These are phyloP conservation scores for Bubo blakistoni DNA, from an alignment of 2,113 vertebrate species.

Conservation along the genomic window DNA sequence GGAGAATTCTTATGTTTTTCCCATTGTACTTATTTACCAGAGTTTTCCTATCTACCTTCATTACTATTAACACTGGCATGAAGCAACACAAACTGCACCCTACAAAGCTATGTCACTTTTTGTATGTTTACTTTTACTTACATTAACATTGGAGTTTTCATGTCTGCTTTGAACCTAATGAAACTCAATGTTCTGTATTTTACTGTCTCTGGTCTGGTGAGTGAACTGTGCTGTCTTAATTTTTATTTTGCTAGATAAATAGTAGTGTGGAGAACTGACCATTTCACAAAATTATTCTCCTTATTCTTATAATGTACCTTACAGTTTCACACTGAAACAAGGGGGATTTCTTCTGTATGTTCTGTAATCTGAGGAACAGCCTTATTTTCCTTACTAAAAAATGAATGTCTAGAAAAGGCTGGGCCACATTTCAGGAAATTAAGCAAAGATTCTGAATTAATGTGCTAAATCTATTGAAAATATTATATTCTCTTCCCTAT, in stretches of 20 bases:
- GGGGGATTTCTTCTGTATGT: neutral
- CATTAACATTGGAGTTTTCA: neutral
- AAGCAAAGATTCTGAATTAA: neutral
- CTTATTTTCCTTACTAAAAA: neutral
- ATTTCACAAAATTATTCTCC: neutral
- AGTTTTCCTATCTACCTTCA: neutral
- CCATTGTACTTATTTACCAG: neutral
- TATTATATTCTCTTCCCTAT: neutral
- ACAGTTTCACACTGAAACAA: neutral
- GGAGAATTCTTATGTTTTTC: neutral
- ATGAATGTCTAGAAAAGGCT: neutral
- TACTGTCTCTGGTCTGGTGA: neutral
- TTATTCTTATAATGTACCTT: neutral
- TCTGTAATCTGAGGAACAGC: neutral
- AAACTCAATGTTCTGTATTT: neutral
- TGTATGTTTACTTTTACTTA: neutral
- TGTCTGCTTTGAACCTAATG: neutral
- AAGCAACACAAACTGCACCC: neutral
- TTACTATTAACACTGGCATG: neutral
- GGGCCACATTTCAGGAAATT: neutral
- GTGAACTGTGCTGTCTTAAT: neutral
- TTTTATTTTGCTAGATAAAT: neutral
- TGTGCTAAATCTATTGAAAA: neutral
- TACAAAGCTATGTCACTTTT: neutral
- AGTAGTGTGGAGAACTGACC: neutral